Evolutionary conservation across 2,797 vertebrate species (phyloP).

Genomic region (Danionella dracula): DNA sequence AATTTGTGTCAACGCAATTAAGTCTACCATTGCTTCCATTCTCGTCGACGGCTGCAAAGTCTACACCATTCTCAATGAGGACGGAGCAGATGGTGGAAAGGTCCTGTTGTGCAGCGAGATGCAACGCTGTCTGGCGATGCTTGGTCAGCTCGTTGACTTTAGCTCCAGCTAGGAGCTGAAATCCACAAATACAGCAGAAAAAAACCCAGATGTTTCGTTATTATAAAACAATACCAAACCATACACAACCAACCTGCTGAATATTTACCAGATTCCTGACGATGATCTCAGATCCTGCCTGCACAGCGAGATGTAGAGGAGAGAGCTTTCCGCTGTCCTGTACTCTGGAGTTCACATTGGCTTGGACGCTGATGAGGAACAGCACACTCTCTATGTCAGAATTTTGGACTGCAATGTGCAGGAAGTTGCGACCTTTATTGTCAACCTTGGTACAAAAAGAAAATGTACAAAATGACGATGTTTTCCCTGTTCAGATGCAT

Average conservation of each 20-base stretch:
- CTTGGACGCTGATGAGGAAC: constrained; percentile 96
- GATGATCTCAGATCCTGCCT: constrained; percentile 95
- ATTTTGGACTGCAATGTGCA: constrained; percentile 92
- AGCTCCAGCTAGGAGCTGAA: constrained; percentile 92
- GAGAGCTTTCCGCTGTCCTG: constrained; percentile 94
- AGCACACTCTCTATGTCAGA: constrained; percentile 97
- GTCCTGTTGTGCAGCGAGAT: constrained; percentile 94
- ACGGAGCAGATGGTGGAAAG: constrained; percentile 95
- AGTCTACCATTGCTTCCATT: constrained; percentile 92
- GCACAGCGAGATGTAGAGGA: constrained; percentile 93
- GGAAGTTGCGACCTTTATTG: constrained; percentile 96
- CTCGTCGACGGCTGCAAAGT: constrained; percentile 93
- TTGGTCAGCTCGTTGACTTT: constrained; percentile 96
- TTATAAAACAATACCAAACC: not conserved
- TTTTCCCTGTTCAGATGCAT: not conserved
- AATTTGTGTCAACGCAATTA: too few species aligned
- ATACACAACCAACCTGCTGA: not conserved
- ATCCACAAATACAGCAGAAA: not conserved
- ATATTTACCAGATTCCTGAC: constrained; percentile 89
- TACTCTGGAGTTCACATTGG: constrained; percentile 93
- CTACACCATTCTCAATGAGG: constrained; percentile 89
- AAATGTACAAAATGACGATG: not conserved
- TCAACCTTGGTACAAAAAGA: constrained; percentile 74
- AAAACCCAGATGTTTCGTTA: not conserved
- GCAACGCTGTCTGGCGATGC: constrained; percentile 94